Conservation (phyloP, 1,140 invertebrate genomes). For the Phocides pigmalion region DNA sequence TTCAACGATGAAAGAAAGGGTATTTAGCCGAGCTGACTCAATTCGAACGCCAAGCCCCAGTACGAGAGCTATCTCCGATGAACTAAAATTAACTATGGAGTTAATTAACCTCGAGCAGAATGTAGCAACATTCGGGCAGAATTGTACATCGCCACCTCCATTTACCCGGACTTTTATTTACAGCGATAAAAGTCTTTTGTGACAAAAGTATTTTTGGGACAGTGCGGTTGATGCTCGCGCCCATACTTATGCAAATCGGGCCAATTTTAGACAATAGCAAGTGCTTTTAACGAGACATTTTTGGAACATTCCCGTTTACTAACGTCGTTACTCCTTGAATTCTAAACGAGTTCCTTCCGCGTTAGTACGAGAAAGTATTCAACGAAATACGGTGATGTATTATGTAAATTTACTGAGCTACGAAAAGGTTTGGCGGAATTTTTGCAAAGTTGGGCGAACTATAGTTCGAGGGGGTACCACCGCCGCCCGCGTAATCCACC, state of each 20-base stretch:
- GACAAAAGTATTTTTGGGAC: constrained; percentile 27
- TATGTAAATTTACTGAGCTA: too few species aligned
- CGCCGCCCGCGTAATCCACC: too few species aligned
- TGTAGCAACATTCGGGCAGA: constrained; percentile 13
- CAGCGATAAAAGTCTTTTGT: constrained; percentile 28
- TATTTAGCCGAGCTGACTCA: too few species aligned
- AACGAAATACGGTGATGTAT: background rate
- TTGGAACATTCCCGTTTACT: constrained; percentile 27
- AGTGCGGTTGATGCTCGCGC: constrained; percentile 27
- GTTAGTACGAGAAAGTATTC: background rate
- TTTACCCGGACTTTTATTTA: constrained; percentile 31
- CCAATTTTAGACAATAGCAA: constrained; percentile 34
- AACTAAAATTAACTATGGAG: background rate
- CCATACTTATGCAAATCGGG: constrained; percentile 34
- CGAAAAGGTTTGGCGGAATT: too few species aligned
- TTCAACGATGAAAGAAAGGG: too few species aligned
- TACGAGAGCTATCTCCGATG: too few species aligned
- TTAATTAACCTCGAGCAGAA: constrained; percentile 17
- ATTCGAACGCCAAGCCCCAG: background rate
- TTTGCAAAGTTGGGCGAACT: too few species aligned
- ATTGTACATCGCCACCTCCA: constrained; percentile 23
- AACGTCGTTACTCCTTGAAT: constrained; percentile 28
- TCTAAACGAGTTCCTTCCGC: constrained; percentile 20
- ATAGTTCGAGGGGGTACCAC: too few species aligned
- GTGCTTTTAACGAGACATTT: constrained; percentile 35